Evolutionary conservation across 2,797 vertebrate genomes (phyloP), one percentile per base, ranked within the genome.

Genomic region (Benthosema pterotum): DNA sequence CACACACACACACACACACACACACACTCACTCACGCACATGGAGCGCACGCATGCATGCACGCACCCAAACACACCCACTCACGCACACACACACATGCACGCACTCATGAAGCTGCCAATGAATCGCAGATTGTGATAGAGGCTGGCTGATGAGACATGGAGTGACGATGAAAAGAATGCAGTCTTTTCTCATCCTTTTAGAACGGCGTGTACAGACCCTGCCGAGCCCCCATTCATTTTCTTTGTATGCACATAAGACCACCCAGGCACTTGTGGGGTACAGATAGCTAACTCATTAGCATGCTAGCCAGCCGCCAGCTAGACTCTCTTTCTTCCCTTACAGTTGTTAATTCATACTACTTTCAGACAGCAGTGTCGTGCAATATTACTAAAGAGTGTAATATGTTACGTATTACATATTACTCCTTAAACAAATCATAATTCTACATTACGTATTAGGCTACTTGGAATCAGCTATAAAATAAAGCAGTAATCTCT

Each of bases 51-150:
- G 22, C 15, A 42, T 32, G 11, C 48, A 42, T 12, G 15, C 4
- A 19, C 12, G n/a, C 16, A 28, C 17, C 22, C 25, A 19, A 32
- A 22, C 28, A 51, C 28, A 42, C 58, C 51, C 17, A 42, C 11
- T 28, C 11, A n/a, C 28, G 11, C 18, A 46, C 18, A 53, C 60
- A 63, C n/a, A 38, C 42, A 28, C 22, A 63, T 42, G 32, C 51
- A 38, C 50, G 45, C 50, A 19, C 13, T 15, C 3, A 48, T 13
- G 15, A 55, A 63, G 75, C 72, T 83, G 72, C 79, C 76, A 60
- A 56, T 68, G 65, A 60, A 66, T 53, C 76, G 60, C 56, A 70
- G 28, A 63, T 57, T 38, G 50, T 55, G 43, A 63, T 16, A 22
- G 57, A 61, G 32, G 72, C 62, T 52, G 70, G 15, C 60, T 50